Base-by-base conservation (phyloP, 2,797 vertebrate species). In the Clamator glandarius region DNA sequence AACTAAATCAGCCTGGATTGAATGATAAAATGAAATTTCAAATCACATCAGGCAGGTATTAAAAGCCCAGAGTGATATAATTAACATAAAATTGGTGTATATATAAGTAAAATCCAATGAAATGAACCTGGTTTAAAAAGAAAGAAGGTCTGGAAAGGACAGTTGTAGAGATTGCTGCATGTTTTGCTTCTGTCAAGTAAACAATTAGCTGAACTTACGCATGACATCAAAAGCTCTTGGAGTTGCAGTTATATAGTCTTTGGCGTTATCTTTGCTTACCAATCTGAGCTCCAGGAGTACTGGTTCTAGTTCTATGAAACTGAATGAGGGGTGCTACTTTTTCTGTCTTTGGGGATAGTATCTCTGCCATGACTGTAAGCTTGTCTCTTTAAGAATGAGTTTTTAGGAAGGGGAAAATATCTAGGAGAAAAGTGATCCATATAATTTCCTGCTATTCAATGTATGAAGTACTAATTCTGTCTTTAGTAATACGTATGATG, bases 201-300 rank as follows among this genome's bases (percentile, higher is more conserved):
- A 83, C 42, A 64, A 48, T 55, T 81, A 1, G 0, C n/a, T 72
- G 25, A 69, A 79, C 8, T 73, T 69, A 20, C 48, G 28, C 23
- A 25, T 16, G 11, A 31, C 51, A 15, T 68, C 26, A 39, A 59
- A 81, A 68, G 35, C 42, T 78, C 20, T 39, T 88, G 41, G 29
- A 51, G 17, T 46, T 58, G 15, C 12, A 4, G 1, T 76, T 62
- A 3, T 0, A 0, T 58, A 23, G 15, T 48, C 9, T 23, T 6
- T 41, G 50, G 6, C 29, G 78, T 75, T 28, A 9, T 76, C 17
- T 46, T 11, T 67, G 24, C 9, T 86, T 48, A 46, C 7, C 5
- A 3, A 11, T 52, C 13, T 11, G 15, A 57, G 36, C 36, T 84
- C 62, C 18, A 57, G 51, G 14, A 54, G 39, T 64, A 20, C 26